A percentile compares a stretch with the other conserved stretches of the same genome.
Conservation (phyloP, 2,888 invertebrate species). For the Eilema caniola region DNA sequence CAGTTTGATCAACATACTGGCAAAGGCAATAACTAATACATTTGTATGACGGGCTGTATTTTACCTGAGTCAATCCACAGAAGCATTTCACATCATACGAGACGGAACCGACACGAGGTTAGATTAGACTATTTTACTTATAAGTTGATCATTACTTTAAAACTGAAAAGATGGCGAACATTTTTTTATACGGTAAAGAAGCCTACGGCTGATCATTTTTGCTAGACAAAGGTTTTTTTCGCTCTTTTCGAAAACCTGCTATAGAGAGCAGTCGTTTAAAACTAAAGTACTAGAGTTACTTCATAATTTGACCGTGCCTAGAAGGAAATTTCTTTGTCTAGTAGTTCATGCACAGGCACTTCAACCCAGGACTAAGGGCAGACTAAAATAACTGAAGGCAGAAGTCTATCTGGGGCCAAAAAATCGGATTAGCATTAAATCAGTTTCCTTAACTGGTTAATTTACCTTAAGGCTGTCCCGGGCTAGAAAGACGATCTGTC, state of each 20-base stretch:
- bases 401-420: background rate
- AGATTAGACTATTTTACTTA: background rate
- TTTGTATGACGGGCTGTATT: constrained; percentile 34
- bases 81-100: constrained; percentile 1
- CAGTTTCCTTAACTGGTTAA: too few species aligned
- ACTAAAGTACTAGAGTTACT: too few species aligned
- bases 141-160: background rate
- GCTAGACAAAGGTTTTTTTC: too few species aligned
- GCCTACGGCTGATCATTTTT: too few species aligned
- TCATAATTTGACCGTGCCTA: too few species aligned
- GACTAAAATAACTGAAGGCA: too few species aligned
- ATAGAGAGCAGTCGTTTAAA: too few species aligned
- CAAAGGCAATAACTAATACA: constrained; percentile 31
- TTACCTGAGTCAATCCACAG: constrained; percentile 16
- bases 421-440: too few species aligned
- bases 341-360: background rate
- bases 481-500: too few species aligned
- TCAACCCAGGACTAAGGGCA: background rate
- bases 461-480: too few species aligned
- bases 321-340: background rate
- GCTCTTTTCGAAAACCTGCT: too few species aligned
- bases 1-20: constrained; percentile 48
- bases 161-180: background rate
- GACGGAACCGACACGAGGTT: constrained; percentile 11
- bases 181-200: background rate